Conservation (phyloP, 37 sponge, comb jelly and placozoan genomes). For the Ephydatia muelleri region DNA sequence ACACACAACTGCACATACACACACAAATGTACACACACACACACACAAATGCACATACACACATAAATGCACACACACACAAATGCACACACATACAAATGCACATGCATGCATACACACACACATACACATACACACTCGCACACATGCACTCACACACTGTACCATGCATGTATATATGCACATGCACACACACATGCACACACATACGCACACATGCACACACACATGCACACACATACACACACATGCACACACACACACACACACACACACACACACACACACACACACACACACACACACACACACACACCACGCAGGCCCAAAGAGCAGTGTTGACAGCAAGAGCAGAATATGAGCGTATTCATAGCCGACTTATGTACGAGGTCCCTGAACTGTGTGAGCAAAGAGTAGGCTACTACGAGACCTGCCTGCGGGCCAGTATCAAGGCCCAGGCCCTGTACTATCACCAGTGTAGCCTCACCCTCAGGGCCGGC, state of each 20-base stretch:
- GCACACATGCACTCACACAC: too few species aligned
- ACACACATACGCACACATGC: neutral
- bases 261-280: neutral
- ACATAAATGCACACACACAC: too few species aligned
- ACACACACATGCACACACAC: neutral
- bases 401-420: slow-evolving; percentile 48
- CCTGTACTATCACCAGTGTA: slow-evolving; percentile 55
- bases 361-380: slow-evolving; percentile 38
- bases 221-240: neutral
- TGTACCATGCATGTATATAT: too few species aligned
- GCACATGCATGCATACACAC: too few species aligned
- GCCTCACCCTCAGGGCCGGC: neutral
- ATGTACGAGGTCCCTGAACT: slow-evolving; percentile 74
- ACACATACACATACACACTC: too few species aligned
- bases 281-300: neutral
- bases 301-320: neutral
- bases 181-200: neutral
- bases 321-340: slow-evolving; percentile 47
- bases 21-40: too few species aligned
- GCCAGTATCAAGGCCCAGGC: slow-evolving; percentile 60
- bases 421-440: slow-evolving; percentile 60
- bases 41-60: too few species aligned
- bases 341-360: slow-evolving; percentile 53
- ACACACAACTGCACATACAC: too few species aligned
- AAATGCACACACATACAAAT: too few species aligned